Evolutionary conservation across 2,797 vertebrate genomes (phyloP).

Genomic region (Mareca penelope): DNA sequence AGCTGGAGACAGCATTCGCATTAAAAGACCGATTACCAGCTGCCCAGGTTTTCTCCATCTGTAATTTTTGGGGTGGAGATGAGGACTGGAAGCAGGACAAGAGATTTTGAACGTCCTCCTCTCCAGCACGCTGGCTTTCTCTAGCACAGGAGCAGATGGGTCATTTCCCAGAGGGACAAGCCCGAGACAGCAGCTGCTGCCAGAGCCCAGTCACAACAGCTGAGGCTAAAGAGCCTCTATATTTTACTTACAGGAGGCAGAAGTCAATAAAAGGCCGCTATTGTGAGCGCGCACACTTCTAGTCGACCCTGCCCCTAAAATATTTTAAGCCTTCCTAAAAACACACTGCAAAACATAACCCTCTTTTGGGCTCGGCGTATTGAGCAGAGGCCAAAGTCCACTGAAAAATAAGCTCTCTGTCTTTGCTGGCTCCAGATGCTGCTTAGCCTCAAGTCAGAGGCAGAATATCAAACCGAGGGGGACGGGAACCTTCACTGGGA

Average conservation of each 20-base stretch:
- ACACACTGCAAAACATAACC: constrained; percentile 36
- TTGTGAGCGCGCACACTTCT: constrained; percentile 52
- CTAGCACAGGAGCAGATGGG: constrained; percentile 69
- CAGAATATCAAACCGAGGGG: constrained; percentile 21
- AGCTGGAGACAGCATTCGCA: background rate
- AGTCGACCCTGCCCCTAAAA: constrained; percentile 15
- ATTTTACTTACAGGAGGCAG: constrained; percentile 43
- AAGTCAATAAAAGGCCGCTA: constrained; percentile 67
- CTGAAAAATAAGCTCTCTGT: constrained; percentile 61
- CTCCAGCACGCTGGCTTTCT: constrained; percentile 42
- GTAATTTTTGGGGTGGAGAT: background rate
- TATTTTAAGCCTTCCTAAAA: constrained; percentile 62
- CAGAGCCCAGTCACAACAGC: constrained; percentile 47
- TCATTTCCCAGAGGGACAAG: constrained; percentile 58
- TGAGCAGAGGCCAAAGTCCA: constrained; percentile 40
- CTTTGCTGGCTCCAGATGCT: constrained; percentile 37
- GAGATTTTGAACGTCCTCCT: constrained; percentile 36
- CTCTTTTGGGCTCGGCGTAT: constrained; percentile 34
- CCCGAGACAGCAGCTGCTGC: constrained; percentile 69
- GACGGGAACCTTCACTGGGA: constrained; percentile 17
- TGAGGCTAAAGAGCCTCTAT: constrained; percentile 68
- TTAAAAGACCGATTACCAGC: background rate
- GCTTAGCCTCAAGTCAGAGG: constrained; percentile 2
- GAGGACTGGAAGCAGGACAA: background rate
- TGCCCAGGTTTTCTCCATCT: constrained; percentile 17